Evolutionary conservation across 2,113 vertebrate species (phyloP).

Genomic region (Recurvirostra avosetta): DNA sequence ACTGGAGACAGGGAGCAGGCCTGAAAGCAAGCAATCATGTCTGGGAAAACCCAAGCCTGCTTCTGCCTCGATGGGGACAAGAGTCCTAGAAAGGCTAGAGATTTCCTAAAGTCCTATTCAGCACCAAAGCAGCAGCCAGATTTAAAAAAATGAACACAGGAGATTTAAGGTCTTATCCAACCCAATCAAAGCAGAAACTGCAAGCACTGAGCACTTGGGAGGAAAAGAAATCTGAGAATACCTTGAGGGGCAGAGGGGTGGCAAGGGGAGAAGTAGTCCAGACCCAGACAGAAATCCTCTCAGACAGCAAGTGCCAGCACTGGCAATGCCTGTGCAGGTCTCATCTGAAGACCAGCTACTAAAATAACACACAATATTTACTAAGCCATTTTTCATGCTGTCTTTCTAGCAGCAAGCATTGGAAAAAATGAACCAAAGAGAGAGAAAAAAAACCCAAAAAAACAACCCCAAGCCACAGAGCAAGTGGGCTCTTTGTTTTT

Average conservation of each 20-base stretch:
- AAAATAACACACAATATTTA: constrained; percentile 23
- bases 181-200: not conserved
- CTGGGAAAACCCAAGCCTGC: not conserved
- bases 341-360: constrained; percentile 7
- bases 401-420: not conserved
- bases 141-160: not conserved
- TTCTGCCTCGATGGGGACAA: not conserved
- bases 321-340: not conserved
- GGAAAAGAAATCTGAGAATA: not conserved
- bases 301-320: not conserved
- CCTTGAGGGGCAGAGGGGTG: not conserved
- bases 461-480: not conserved
- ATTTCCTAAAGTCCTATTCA: not conserved
- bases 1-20: not conserved
- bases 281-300: not conserved
- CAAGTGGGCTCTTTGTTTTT: not conserved
- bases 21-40: not conserved
- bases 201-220: not conserved
- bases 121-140: not conserved
- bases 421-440: not conserved
- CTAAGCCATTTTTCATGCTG: not conserved
- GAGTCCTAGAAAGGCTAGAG: not conserved
- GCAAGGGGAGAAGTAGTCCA: not conserved
- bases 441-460: not conserved
- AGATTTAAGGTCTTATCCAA: not conserved